These are phyloP conservation scores for Lamellibrachia satsuma DNA, from an alignment of 2,888 invertebrate species.

Conservation along the genomic window DNA sequence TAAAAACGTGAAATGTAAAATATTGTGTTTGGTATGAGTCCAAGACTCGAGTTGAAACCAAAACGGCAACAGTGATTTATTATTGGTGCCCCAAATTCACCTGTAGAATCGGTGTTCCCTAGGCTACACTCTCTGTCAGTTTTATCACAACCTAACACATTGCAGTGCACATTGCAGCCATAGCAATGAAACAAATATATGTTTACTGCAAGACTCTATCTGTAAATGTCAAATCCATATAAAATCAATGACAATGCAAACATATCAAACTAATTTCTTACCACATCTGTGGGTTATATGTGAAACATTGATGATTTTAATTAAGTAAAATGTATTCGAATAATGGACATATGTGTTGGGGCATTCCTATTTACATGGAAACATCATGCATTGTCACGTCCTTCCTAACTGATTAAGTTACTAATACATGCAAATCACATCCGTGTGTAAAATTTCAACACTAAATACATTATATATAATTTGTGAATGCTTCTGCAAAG, in stretches of 20 bases:
- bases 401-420: no score
- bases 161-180: no score
- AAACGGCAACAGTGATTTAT: background rate
- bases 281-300: background rate
- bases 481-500: no score
- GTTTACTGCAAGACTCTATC: no score
- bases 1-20: background rate
- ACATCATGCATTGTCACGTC: no score
- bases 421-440: background rate
- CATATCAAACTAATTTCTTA: background rate
- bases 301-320: background rate
- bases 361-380: background rate
- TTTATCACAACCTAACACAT: no score
- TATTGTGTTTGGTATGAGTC: background rate
- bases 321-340: background rate
- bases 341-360: background rate
- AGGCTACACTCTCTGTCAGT: no score
- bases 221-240: no score
- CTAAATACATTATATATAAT: no score
- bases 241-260: background rate
- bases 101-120: background rate
- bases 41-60: background rate
- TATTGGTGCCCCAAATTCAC: background rate
- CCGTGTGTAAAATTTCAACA: no score
- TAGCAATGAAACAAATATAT: no score